Evolutionary conservation across 2,888 invertebrate species (phyloP).

Genomic region (Eupithecia pulchellata): DNA sequence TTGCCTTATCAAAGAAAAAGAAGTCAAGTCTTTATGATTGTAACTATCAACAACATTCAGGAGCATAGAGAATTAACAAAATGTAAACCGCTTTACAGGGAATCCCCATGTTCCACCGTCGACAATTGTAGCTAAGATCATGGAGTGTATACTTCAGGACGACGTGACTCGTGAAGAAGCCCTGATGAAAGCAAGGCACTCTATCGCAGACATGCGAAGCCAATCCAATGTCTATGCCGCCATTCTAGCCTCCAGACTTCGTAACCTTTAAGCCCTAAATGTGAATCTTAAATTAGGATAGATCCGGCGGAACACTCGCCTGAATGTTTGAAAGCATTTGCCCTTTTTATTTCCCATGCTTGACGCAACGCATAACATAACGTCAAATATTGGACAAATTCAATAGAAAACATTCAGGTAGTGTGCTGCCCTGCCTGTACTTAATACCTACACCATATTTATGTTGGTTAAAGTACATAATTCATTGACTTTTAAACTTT

Average conservation of each 20-base stretch:
- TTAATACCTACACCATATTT: neutral
- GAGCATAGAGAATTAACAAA: neutral
- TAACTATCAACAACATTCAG: no score
- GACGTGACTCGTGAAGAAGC: constrained; percentile 82
- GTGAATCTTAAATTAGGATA: constrained; percentile 19
- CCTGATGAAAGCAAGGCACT: constrained; percentile 71
- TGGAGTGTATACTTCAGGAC: constrained; percentile 88
- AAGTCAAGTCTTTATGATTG: no score
- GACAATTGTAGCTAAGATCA: constrained; percentile 92
- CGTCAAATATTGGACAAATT: neutral
- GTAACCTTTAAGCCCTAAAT: constrained; percentile 48
- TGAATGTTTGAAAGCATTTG: neutral
- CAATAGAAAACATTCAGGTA: neutral
- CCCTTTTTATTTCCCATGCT: neutral
- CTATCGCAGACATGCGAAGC: constrained; percentile 77
- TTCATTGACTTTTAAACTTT: neutral
- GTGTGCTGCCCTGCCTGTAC: neutral
- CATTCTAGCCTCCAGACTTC: constrained; percentile 60
- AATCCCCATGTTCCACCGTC: constrained; percentile 92
- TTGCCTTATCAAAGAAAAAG: no score
- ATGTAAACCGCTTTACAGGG: constrained; percentile 76
- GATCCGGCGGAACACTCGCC: neutral
- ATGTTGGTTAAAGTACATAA: neutral
- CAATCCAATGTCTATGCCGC: constrained; percentile 65
- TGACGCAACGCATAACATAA: neutral